Conservation (phyloP, 1,140 invertebrate species). For the Gryon sp. region DNA sequence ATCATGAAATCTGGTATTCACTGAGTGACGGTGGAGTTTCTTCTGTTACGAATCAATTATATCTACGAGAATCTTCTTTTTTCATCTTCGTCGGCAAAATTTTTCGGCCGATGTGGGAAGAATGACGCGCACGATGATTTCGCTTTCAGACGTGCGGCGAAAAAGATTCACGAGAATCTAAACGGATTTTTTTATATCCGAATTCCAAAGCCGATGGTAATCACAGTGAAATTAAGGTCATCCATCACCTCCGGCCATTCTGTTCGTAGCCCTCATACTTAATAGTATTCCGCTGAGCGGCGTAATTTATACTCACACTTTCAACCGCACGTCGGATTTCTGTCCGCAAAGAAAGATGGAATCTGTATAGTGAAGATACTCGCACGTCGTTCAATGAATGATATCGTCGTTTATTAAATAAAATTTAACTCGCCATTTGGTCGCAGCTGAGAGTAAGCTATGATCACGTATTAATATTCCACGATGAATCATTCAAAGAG, state of each 20-base stretch:
- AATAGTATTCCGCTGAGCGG: conserved; percentile 71
- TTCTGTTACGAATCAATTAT: conserved; percentile 7
- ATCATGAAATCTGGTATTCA: not conserved
- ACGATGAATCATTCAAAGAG: too few relatives aligned
- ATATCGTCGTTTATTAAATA: conserved; percentile 41
- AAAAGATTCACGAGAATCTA: conserved; percentile 59
- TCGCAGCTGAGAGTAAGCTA: not conserved
- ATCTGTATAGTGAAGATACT: conserved; percentile 44
- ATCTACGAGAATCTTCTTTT: too few relatives aligned
- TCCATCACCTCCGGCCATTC: conserved; percentile 72
- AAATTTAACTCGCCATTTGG: conserved; percentile 14
- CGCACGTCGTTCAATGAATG: conserved; percentile 23
- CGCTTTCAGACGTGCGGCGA: conserved; percentile 4
- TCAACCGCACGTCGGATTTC: conserved; percentile 30
- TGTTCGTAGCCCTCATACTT: conserved; percentile 69
- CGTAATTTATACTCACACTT: conserved; percentile 70
- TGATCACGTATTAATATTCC: conserved; percentile 1
- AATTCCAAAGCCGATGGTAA: conserved; percentile 72
- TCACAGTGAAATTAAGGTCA: conserved; percentile 75
- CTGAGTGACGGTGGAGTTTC: conserved; percentile 16
- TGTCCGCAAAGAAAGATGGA: conserved; percentile 42
- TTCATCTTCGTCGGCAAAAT: conserved; percentile 10
- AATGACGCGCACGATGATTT: conserved; percentile 48
- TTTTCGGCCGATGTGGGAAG: conserved; percentile 10
- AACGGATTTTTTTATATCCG: conserved; percentile 72